Conservation (phyloP, 1,140 invertebrate species). For the Agraylea sexmaculata region DNA sequence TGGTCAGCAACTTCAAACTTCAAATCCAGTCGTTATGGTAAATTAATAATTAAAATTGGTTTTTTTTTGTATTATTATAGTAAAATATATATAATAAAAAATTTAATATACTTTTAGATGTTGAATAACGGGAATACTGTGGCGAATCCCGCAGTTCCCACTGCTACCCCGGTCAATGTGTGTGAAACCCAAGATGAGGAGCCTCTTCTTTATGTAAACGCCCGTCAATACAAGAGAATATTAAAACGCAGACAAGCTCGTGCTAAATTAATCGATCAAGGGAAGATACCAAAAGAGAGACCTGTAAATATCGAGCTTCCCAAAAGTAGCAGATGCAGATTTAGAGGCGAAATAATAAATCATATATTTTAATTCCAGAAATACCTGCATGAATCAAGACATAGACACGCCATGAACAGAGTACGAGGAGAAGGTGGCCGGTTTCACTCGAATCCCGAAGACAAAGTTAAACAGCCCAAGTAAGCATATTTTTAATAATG, state of each 20-base stretch:
- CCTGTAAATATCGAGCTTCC: conserved; percentile 47
- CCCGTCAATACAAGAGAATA: conserved; percentile 94
- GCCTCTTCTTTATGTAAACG: conserved; percentile 95
- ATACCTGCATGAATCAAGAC: conserved; percentile 97
- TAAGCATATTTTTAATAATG: too few species aligned
- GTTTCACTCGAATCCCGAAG: conserved; percentile 58
- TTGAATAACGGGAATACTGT: too few species aligned
- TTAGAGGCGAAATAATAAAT: neutral
- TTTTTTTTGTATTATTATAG: neutral
- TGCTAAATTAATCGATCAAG: conserved; percentile 82
- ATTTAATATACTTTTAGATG: neutral
- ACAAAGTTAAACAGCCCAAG: too few species aligned
- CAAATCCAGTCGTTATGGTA: conserved; percentile 54
- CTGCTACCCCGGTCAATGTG: conserved; percentile 46
- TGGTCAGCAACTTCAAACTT: conserved; percentile 41
- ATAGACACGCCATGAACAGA: conserved; percentile 95
- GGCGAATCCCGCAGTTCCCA: conserved; percentile 42
- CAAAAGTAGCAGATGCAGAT: neutral
- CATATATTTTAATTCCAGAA: conserved; percentile 53
- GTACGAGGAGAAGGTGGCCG: conserved; percentile 92
- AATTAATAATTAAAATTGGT: conserved; percentile 37
- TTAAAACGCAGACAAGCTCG: conserved; percentile 80
- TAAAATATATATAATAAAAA: conserved; percentile 6
- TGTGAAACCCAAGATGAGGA: conserved; percentile 72
- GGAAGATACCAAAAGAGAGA: conserved; percentile 93